phyloP scores from a whole-genome alignment of 2,113 vertebrate species.

The Athene noctua region DNA sequence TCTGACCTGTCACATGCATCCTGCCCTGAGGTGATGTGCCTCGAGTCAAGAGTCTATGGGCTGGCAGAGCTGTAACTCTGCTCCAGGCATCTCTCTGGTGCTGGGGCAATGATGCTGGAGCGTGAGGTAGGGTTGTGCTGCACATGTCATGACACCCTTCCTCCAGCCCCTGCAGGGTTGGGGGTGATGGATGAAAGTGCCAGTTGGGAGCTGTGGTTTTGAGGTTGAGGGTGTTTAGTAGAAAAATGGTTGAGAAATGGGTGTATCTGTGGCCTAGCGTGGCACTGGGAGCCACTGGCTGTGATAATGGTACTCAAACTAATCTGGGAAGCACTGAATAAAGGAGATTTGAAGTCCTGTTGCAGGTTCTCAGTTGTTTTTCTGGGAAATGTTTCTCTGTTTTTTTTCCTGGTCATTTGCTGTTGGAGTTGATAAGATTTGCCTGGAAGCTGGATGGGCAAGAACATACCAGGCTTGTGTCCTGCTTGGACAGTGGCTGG shows the following conservation, averaged over 20 bases:
- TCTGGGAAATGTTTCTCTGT: background rate
- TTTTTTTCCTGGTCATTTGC: background rate
- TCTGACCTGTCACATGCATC: background rate
- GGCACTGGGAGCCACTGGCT: background rate
- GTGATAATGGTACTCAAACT: background rate
- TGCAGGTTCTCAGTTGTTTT: background rate
- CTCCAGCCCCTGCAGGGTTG: background rate
- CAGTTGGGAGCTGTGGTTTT: background rate
- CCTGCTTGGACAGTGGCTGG: background rate
- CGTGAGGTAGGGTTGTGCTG: background rate
- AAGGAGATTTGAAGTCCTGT: background rate
- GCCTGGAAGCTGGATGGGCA: background rate
- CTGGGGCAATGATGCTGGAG: background rate
- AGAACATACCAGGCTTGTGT: background rate
- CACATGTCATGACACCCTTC: accelerated
- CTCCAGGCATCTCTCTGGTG: background rate
- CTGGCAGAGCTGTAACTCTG: background rate
- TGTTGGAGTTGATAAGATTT: background rate
- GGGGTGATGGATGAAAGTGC: background rate
- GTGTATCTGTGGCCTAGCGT: accelerated
- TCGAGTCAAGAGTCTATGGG: background rate
- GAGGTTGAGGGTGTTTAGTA: background rate
- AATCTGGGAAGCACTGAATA: background rate
- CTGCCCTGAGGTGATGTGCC: background rate
- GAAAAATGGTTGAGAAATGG: background rate